A percentile compares a stretch with the other conserved stretches of the same genome.
Evolutionary conservation across 1,140 invertebrate species (phyloP).

Genomic region (Brachionus koreanus): DNA sequence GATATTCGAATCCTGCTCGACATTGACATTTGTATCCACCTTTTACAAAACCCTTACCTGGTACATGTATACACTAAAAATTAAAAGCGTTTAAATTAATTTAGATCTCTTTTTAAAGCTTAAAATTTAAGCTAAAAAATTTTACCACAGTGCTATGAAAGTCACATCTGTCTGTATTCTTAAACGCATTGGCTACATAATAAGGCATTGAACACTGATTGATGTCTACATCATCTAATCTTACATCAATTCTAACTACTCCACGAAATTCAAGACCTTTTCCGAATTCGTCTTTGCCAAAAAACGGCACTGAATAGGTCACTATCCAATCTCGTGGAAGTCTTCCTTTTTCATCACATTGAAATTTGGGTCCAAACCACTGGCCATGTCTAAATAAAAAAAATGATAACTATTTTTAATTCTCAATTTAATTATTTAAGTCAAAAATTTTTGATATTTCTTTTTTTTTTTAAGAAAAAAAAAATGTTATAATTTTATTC

Average conservation of each 20-base stretch:
- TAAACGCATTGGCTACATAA: conserved; percentile 85
- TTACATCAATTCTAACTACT: conserved; percentile 85
- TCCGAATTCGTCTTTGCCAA: conserved; percentile 87
- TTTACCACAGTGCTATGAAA: conserved; percentile 84
- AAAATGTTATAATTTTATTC: too few relatives aligned
- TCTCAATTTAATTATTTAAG: background rate
- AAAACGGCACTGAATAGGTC: conserved; percentile 90
- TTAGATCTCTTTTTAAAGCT: background rate
- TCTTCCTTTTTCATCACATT: conserved; percentile 73
- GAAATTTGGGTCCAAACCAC: conserved; percentile 88
- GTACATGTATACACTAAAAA: conserved; percentile 43
- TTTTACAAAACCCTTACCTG: conserved; percentile 68
- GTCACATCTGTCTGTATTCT: conserved; percentile 90
- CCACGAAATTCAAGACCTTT: conserved; percentile 65
- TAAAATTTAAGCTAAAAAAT: conserved; percentile 55
- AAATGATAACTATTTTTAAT: conserved; percentile 65
- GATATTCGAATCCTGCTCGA: conserved; percentile 92
- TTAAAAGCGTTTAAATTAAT: background rate
- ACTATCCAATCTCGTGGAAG: conserved; percentile 83
- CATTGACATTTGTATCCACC: conserved; percentile 99
- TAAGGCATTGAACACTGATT: conserved; percentile 85
- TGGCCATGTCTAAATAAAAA: conserved; percentile 75
- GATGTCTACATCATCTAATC: conserved; percentile 80
- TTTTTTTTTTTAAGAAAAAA: too few relatives aligned
- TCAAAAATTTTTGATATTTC: too few relatives aligned